phyloP scores from a whole-genome alignment of 2,113 vertebrate species.

The Ceyx margarethae region DNA sequence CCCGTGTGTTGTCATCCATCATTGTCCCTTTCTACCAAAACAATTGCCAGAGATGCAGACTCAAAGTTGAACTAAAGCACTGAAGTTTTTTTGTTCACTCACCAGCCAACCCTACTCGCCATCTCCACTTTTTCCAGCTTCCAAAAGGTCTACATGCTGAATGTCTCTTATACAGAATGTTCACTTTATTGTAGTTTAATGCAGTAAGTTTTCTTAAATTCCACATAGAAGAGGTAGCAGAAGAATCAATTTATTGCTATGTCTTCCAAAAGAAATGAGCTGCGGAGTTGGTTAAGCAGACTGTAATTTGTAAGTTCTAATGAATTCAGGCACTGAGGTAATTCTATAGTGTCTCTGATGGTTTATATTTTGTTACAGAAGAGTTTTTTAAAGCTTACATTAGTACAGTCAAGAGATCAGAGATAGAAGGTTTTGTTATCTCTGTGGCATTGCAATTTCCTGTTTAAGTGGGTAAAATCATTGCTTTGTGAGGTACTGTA shows the following conservation, averaged over 20 bases:
- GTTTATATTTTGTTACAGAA: neutral
- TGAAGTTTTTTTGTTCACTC: too few species aligned
- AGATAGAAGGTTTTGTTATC: neutral
- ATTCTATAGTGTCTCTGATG: neutral
- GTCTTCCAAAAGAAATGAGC: neutral
- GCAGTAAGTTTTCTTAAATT: neutral
- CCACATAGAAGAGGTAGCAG: neutral
- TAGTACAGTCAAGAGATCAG: neutral
- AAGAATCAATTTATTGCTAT: neutral
- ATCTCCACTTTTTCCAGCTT: too few species aligned
- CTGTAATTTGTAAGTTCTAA: neutral
- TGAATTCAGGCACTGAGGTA: neutral
- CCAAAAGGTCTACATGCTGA: too few species aligned
- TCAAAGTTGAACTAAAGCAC: too few species aligned
- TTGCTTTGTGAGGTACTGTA: neutral
- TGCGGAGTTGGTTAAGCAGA: neutral
- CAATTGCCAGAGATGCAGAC: too few species aligned
- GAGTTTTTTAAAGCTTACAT: neutral
- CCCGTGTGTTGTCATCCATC: too few species aligned
- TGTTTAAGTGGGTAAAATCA: neutral
- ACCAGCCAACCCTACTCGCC: too few species aligned
- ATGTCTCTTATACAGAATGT: accelerated
- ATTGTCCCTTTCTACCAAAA: too few species aligned
- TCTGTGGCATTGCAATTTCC: neutral
- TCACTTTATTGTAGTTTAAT: neutral